A percentile compares a stretch with the other conserved stretches of the same genome.
Evolutionary conservation across 2,113 vertebrate genomes (phyloP).

Genomic region (Pandion haliaetus): DNA sequence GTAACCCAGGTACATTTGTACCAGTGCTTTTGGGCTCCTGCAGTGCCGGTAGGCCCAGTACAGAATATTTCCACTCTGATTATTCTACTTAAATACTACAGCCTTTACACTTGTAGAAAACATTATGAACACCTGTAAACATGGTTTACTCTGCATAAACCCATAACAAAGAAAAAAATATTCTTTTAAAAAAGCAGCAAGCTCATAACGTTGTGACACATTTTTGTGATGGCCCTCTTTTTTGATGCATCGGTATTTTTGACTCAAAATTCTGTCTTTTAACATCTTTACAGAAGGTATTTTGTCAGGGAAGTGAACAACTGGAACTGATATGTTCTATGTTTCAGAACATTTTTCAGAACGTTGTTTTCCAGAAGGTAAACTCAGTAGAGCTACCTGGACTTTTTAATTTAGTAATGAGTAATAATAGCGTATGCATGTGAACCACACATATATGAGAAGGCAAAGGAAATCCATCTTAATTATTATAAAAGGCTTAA

Average conservation of each 20-base stretch:
- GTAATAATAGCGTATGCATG: fast-evolving
- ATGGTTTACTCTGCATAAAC: neutral
- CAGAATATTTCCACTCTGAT: neutral
- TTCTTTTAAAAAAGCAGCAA: neutral
- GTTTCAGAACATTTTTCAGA: neutral
- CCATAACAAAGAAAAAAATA: neutral
- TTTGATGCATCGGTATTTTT: neutral
- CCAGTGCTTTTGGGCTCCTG: neutral
- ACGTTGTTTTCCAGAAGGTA: neutral
- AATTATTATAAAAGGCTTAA: neutral
- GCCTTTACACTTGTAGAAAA: neutral
- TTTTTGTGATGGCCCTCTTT: neutral
- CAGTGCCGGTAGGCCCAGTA: neutral
- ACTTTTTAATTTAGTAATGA: neutral
- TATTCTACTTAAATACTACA: neutral
- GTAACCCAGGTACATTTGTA: neutral
- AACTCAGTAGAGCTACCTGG: neutral
- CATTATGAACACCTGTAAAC: neutral
- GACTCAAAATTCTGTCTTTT: neutral
- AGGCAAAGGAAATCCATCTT: neutral
- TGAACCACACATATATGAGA: neutral
- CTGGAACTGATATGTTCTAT: neutral
- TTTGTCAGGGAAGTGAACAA: neutral
- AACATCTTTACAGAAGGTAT: neutral
- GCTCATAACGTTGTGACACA: neutral